phyloP scores from a whole-genome alignment of 2,797 vertebrate species.

The Acomys russatus region DNA sequence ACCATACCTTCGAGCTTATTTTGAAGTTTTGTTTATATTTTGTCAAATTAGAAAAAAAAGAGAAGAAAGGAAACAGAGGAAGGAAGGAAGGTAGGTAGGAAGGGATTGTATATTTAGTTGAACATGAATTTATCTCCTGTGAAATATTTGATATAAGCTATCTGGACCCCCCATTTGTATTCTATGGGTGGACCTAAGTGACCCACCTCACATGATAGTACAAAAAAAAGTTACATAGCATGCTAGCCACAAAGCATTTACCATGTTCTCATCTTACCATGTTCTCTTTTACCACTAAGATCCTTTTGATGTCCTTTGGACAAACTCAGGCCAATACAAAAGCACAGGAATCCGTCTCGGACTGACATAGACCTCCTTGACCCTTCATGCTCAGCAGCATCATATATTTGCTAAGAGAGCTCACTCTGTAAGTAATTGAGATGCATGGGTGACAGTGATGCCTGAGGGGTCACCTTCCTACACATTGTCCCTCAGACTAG shows the following conservation, averaged over 20 bases:
- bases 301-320: background rate
- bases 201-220: background rate
- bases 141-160: background rate
- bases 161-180: background rate
- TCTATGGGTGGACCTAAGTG: background rate
- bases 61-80: background rate
- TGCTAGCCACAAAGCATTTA: background rate
- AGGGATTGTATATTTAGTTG: background rate
- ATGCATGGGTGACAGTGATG: background rate
- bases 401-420: background rate
- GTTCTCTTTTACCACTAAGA: background rate
- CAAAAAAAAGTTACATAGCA: background rate
- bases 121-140: background rate
- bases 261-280: background rate
- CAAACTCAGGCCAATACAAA: constrained; percentile 9
- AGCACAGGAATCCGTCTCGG: background rate
- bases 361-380: background rate
- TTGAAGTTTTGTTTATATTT: background rate
- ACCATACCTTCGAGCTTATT: background rate
- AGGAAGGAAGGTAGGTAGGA: too few species aligned
- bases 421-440: background rate
- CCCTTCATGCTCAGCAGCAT: background rate
- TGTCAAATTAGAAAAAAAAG: background rate
- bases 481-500: background rate
- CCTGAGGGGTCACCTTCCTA: background rate